phyloP scores from a whole-genome alignment of 2,888 invertebrate species.

The Galeruca laticollis region DNA sequence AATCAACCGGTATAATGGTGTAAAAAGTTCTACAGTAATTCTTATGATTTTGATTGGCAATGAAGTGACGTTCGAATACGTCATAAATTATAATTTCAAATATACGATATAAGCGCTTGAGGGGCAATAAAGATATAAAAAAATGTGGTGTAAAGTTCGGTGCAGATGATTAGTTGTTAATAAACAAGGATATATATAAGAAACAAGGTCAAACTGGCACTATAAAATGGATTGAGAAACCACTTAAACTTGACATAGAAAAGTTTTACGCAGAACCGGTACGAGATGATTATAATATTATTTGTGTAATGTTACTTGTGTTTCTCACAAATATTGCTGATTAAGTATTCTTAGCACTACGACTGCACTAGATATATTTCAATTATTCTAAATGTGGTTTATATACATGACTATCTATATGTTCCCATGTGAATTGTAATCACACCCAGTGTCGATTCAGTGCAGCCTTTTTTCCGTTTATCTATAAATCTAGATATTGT shows the following conservation, averaged over 20 bases:
- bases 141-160: constrained; percentile 22
- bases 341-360: neutral
- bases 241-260: constrained; percentile 37
- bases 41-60: too few relatives aligned
- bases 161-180: constrained; percentile 27
- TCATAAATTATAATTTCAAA: constrained; percentile 23
- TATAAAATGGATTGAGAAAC: constrained; percentile 32
- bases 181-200: constrained; percentile 25
- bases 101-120: constrained; percentile 8
- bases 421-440: too few relatives aligned
- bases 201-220: constrained; percentile 30
- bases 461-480: too few relatives aligned
- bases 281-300: neutral
- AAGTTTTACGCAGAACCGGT: neutral
- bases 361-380: too few relatives aligned
- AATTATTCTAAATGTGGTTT: too few relatives aligned
- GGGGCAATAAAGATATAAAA: constrained; percentile 21
- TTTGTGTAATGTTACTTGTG: neutral
- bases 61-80: neutral
- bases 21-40: too few relatives aligned
- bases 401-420: too few relatives aligned
- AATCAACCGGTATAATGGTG: too few relatives aligned
- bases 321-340: neutral
- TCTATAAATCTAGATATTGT: too few relatives aligned
- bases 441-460: too few relatives aligned